phyloP scores from a whole-genome alignment of 2,888 invertebrate genomes.

The Acanthoscelides obtectus region DNA sequence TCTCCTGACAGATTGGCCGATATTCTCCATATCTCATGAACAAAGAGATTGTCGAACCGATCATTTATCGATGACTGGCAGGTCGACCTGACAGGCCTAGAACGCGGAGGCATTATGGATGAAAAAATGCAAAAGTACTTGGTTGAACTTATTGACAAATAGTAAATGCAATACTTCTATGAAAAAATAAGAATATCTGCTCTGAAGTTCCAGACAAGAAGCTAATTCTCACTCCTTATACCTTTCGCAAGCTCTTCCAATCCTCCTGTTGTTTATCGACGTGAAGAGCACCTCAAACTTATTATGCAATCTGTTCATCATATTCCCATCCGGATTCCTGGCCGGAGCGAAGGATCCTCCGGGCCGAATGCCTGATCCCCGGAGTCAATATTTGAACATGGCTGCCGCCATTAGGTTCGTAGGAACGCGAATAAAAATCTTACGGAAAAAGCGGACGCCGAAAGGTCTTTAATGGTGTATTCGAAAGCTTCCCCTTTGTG shows the following conservation, averaged over 20 bases:
- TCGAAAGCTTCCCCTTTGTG: neutral
- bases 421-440: constrained; percentile 16
- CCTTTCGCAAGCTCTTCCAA: constrained; percentile 11
- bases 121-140: no score
- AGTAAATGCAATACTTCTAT: no score
- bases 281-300: constrained; percentile 26
- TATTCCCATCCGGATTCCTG: constrained; percentile 16
- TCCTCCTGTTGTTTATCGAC: constrained; percentile 16
- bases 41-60: no score
- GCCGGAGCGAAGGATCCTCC: constrained; percentile 13
- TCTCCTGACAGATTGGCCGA: no score
- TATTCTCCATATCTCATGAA: no score
- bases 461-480: neutral
- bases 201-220: no score
- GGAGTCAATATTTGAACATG: constrained; percentile 28
- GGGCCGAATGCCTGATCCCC: constrained; percentile 43
- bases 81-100: no score
- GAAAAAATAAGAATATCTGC: no score
- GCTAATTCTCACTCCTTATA: neutral
- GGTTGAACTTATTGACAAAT: no score
- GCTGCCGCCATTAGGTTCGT: constrained; percentile 20
- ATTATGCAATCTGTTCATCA: constrained; percentile 27
- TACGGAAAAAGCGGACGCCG: constrained; percentile 22
- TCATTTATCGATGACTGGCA: no score
- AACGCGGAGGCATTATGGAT: no score